Evolutionary conservation across 35 echinoderm and acorn worm species (phyloP).

Genomic region (Acanthaster planci): DNA sequence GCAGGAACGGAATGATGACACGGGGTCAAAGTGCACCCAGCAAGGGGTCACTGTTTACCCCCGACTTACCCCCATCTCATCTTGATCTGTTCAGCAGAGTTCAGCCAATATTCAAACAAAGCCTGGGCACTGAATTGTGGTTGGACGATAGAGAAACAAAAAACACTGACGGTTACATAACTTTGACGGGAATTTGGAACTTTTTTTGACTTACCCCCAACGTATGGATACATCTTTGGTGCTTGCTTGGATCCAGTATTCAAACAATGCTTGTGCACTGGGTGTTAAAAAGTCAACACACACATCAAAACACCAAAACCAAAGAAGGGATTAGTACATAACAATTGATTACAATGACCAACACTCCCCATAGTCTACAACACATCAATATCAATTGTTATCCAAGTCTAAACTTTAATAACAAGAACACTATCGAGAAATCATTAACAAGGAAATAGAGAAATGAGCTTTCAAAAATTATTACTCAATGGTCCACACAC

Average conservation of each 20-base stretch:
- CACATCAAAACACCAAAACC: too few relatives aligned
- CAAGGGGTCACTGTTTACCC: neutral
- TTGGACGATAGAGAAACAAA: neutral
- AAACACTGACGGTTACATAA: neutral
- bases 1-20: too few relatives aligned
- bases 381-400: too few relatives aligned
- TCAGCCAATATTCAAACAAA: slow-evolving; percentile 67
- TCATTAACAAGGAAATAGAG: too few relatives aligned
- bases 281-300: slow-evolving; percentile 4
- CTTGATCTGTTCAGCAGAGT: slow-evolving; percentile 61
- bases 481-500: too few relatives aligned
- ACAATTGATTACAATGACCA: too few relatives aligned
- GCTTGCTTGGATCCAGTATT: slow-evolving; percentile 14
- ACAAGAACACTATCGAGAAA: too few relatives aligned
- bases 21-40: neutral
- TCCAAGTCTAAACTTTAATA: too few relatives aligned
- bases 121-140: slow-evolving; percentile 55
- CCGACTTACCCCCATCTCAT: slow-evolving; percentile 97
- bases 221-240: neutral
- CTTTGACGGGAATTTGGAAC: too few relatives aligned
- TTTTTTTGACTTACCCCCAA: slow-evolving; percentile 13
- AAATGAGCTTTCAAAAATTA: too few relatives aligned
- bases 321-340: too few relatives aligned
- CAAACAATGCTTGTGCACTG: slow-evolving; percentile 86
- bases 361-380: too few relatives aligned